phyloP scores from a whole-genome alignment of 2,797 vertebrate genomes.

The Argyrosomus regius region DNA sequence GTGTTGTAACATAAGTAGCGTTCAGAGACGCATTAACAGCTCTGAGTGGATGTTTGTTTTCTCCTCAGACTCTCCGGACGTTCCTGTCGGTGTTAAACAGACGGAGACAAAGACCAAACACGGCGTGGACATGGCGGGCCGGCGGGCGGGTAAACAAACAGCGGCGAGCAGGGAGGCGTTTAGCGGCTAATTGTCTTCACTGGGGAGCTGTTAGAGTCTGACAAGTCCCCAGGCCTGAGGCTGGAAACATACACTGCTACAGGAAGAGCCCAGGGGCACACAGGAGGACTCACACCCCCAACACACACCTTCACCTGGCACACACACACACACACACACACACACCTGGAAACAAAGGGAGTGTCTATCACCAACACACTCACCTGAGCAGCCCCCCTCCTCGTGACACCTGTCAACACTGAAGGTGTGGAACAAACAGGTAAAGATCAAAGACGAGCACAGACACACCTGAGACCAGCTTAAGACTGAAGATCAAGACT shows the following conservation, averaged over 20 bases:
- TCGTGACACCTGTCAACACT: constrained; percentile 76
- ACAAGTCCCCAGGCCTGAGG: constrained; percentile 63
- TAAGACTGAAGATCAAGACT: not conserved
- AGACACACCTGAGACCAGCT: constrained; percentile 35
- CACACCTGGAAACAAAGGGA: constrained; percentile 73
- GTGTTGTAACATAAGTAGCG: not conserved
- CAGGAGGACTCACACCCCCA: constrained; percentile 36
- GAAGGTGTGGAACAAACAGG: constrained; percentile 72
- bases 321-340: constrained; percentile 46
- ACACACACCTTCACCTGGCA: constrained; percentile 51
- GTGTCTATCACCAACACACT: constrained; percentile 53
- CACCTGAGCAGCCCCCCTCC: constrained; percentile 39
- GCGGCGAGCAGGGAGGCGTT: constrained; percentile 73
- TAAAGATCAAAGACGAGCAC: constrained; percentile 60
- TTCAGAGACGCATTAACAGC: constrained; percentile 9
- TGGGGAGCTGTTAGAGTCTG: constrained; percentile 79
- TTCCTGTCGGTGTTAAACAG: constrained; percentile 29
- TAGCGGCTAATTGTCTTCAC: constrained; percentile 85
- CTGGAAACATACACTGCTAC: constrained; percentile 79
- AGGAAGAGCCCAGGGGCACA: constrained; percentile 85
- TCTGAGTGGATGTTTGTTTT: constrained; percentile 13
- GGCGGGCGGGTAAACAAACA: constrained; percentile 76
- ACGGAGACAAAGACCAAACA: constrained; percentile 69
- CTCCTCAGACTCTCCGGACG: not conserved
- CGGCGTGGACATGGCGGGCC: constrained; percentile 31